Base-by-base conservation (phyloP, 2,113 vertebrate species). In the Pedionomus torquatus region DNA sequence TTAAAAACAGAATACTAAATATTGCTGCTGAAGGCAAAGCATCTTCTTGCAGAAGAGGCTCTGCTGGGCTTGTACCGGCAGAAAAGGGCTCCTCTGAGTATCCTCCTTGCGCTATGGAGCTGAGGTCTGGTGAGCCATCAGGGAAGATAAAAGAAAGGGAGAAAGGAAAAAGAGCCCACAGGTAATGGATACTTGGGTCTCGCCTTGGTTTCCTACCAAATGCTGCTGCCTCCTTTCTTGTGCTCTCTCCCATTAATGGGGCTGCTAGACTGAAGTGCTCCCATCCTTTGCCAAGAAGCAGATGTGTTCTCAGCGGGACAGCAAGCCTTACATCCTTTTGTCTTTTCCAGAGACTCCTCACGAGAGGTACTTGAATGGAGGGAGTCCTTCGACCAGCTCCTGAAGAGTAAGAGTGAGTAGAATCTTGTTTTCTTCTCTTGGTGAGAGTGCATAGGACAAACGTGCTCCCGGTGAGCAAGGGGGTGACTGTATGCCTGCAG, bases 381-480 rank as follows among this genome's bases (percentile, higher is more conserved):
- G 77, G 98, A 99, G 51, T 99, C 99, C 10, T 99, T 99, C 33
- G 99, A 99, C 93, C 98, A 98, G 90, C 98, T 99, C 37, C 98
- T 99, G 96, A 98, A 98, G 86, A 99, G 98, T 97, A 99, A 99
- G 99, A 98, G 99, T 99, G 97, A 99, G 99, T 98, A 83, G 17
- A 76, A 49, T 37, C 52, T 79, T 39, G 14, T 95, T 90, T 91
- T 65, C 33, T 76, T 65, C 54, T 41, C 44, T 69, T 20, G 54
- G 37, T 80, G 69, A 90, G 13, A 31, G 21, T 0, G 0, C 0
- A 15, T n/a, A 21, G 49, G 54, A 80, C 31, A 43, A 76, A 31
- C 10, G 31, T 0, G 15, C 20, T 63, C 19, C 7, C 16, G 8
- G 43, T 5, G 77, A 89, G 57, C 24, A 17, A n/a, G 37, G 33